A percentile compares a stretch with the other conserved stretches of the same genome.
Conservation (phyloP, 2,113 vertebrate genomes). For the Syngnathoides biaculeatus region DNA sequence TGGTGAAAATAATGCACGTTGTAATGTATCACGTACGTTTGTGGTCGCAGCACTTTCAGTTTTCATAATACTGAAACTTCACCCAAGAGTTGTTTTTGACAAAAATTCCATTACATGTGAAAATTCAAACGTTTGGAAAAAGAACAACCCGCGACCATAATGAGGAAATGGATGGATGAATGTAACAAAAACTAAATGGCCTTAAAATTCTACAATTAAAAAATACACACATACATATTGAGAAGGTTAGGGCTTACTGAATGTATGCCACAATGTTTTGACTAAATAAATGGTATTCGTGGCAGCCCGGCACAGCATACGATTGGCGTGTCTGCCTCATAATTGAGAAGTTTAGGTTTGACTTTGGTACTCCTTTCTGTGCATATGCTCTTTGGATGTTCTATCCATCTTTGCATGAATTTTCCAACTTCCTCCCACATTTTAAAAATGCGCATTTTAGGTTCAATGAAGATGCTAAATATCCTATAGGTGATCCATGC, state of each 20-base stretch:
- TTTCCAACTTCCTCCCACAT: too few species aligned
- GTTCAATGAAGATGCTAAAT: too few species aligned
- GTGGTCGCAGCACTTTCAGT: conserved; percentile 12
- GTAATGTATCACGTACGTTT: conserved; percentile 12
- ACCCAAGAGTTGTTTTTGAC: not conserved
- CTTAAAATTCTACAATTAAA: not conserved
- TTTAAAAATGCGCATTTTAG: too few species aligned
- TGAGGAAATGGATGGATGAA: not conserved
- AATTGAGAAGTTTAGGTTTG: not conserved
- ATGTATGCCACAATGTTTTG: not conserved
- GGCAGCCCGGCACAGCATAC: not conserved
- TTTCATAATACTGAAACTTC: conserved; percentile 19
- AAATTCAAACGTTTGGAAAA: not conserved
- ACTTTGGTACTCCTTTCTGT: not conserved
- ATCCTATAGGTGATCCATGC: too few species aligned
- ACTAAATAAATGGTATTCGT: not conserved
- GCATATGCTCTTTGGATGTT: not conserved
- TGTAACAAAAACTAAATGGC: not conserved
- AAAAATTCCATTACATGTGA: not conserved
- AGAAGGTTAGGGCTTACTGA: not conserved
- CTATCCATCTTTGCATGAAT: too few species aligned
- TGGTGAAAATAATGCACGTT: not conserved
- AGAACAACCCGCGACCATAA: conserved; percentile 6
- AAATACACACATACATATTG: not conserved
- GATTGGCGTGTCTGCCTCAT: not conserved